Conservation (phyloP, 2,797 vertebrate species). For the Discoglossus pictus region DNA sequence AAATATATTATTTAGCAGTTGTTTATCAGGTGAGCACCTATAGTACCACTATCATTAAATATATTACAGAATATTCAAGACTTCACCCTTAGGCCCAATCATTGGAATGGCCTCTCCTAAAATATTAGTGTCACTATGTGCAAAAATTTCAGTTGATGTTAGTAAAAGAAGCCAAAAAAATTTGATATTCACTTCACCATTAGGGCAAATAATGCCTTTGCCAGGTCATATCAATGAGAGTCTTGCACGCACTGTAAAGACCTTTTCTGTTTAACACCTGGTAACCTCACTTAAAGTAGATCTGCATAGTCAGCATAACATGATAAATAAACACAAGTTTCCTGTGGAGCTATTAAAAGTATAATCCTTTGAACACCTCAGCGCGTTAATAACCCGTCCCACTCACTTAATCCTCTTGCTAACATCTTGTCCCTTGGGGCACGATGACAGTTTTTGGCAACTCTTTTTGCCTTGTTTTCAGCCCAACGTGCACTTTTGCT, state of each 20-base stretch:
- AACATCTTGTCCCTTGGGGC: slow-evolving; percentile 44
- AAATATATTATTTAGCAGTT: too few relatives aligned
- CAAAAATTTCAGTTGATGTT: too few relatives aligned
- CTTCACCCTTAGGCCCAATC: too few relatives aligned
- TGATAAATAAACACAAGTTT: slow-evolving; percentile 41
- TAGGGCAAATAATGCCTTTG: too few relatives aligned
- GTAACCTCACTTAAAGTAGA: slow-evolving; percentile 24
- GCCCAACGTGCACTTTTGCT: slow-evolving; percentile 27
- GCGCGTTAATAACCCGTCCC: slow-evolving; percentile 39
- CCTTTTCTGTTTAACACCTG: slow-evolving; percentile 21
- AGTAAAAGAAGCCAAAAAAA: too few relatives aligned
- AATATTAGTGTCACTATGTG: too few relatives aligned
- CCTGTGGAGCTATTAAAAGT: slow-evolving; percentile 38
- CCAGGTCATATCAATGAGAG: slow-evolving; percentile 13
- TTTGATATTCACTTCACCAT: too few relatives aligned
- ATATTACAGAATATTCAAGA: too few relatives aligned
- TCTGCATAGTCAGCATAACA: slow-evolving; percentile 38
- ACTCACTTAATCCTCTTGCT: slow-evolving; percentile 42
- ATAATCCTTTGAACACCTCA: slow-evolving; percentile 51
- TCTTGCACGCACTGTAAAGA: slow-evolving; percentile 13
- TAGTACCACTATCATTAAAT: too few relatives aligned
- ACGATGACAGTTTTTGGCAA: slow-evolving; percentile 44
- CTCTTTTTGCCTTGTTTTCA: slow-evolving; percentile 14
- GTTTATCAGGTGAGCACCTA: too few relatives aligned
- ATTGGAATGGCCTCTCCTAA: too few relatives aligned